These are phyloP conservation scores for Cathartes aura DNA, from an alignment of 2,113 vertebrate species.

Conservation along the genomic window DNA sequence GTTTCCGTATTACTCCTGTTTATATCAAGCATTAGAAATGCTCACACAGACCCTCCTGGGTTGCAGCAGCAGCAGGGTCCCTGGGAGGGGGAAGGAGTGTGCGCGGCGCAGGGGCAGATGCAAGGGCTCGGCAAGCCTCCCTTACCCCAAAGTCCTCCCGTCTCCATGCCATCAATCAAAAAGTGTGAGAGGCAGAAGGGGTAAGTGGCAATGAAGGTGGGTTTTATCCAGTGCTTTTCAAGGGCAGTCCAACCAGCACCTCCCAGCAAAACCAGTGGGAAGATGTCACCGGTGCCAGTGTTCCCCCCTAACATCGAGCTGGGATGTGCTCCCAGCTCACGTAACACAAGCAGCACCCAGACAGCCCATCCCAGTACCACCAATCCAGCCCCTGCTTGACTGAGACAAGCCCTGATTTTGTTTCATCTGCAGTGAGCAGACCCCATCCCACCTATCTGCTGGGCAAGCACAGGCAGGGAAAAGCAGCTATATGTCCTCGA, in stretches of 20 bases:
- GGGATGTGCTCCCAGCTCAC: not conserved
- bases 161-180: accelerated
- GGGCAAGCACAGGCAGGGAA: not conserved
- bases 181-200: not conserved
- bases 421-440: not conserved
- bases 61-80: not conserved
- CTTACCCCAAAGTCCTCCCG: not conserved
- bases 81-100: not conserved
- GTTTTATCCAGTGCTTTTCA: not conserved
- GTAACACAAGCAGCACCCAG: not conserved
- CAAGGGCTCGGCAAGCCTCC: accelerated
- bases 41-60: accelerated
- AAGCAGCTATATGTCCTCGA: not conserved
- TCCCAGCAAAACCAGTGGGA: not conserved
- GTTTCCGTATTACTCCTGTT: accelerated
- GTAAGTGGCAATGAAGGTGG: not conserved
- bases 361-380: not conserved
- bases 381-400: not conserved
- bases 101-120: not conserved
- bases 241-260: not conserved
- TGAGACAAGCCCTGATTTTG: not conserved
- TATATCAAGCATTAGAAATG: accelerated
- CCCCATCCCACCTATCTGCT: not conserved
- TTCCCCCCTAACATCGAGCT: accelerated
- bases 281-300: accelerated